Percentiles rank a stretch among this genome's conserved stretches.
Conservation (phyloP, 2,113 vertebrate species). For the Erythrocercus mccallii region DNA sequence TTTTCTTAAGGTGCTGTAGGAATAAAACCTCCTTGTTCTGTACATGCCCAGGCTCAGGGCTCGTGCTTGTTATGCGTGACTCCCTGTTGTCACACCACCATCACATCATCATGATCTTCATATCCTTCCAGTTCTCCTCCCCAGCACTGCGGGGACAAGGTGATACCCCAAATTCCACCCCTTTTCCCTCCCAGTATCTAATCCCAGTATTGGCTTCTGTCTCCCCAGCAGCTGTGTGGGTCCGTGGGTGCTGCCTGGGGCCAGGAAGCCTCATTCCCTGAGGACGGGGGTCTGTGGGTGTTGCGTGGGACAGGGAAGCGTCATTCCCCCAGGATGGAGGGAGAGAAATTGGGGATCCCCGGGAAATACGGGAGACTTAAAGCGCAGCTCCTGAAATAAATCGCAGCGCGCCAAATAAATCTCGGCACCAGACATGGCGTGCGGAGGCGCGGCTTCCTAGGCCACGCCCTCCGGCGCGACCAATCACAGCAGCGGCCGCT, state of each 20-base stretch:
- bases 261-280: neutral
- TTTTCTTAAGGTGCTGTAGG: neutral
- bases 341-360: too few relatives aligned
- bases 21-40: conserved; percentile 57
- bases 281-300: neutral
- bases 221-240: accelerated
- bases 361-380: accelerated
- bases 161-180: neutral
- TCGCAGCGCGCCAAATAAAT: neutral
- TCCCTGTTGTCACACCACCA: neutral
- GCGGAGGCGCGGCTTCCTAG: accelerated
- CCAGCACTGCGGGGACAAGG: accelerated
- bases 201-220: neutral
- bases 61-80: neutral
- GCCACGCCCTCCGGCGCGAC: accelerated
- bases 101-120: neutral
- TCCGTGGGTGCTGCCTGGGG: neutral
- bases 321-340: neutral
- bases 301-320: neutral
- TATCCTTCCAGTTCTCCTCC: neutral
- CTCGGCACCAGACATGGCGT: neutral
- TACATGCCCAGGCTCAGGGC: neutral
- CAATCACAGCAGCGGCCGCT: neutral
- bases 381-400: neutral
- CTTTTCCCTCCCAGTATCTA: neutral